phyloP scores from a whole-genome alignment of 2,113 vertebrate species.

The Poecile atricapillus region DNA sequence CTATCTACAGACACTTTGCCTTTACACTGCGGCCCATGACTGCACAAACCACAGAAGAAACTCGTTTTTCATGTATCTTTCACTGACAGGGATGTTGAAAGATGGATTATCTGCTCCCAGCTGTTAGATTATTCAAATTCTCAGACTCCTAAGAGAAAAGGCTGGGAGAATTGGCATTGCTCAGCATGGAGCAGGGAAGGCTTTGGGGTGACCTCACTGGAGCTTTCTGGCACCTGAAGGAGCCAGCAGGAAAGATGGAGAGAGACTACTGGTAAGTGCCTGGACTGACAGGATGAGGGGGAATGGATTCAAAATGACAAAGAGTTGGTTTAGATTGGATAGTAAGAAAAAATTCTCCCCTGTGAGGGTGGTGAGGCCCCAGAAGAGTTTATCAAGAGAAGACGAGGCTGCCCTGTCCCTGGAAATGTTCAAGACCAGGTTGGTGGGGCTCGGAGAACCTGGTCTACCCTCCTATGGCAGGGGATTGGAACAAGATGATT shows the following conservation, averaged over 20 bases:
- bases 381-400: not conserved
- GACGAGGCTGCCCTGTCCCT: not conserved
- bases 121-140: not conserved
- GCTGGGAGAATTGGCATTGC: not conserved
- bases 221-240: not conserved
- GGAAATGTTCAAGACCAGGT: not conserved
- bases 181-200: not conserved
- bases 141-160: not conserved
- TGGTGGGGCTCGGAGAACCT: not conserved
- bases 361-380: not conserved
- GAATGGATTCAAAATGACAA: not conserved
- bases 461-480: accelerated
- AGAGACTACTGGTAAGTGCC: not conserved
- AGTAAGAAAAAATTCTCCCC: not conserved
- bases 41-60: not conserved
- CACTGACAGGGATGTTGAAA: not conserved
- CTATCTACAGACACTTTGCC: not conserved
- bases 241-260: not conserved
- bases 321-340: not conserved
- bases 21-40: not conserved
- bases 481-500: not conserved
- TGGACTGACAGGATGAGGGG: not conserved
- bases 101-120: not conserved
- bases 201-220: not conserved
- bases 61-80: not conserved